Base-by-base conservation (phyloP, 2,888 invertebrate genomes). In the Eremobia ochroleuca region DNA sequence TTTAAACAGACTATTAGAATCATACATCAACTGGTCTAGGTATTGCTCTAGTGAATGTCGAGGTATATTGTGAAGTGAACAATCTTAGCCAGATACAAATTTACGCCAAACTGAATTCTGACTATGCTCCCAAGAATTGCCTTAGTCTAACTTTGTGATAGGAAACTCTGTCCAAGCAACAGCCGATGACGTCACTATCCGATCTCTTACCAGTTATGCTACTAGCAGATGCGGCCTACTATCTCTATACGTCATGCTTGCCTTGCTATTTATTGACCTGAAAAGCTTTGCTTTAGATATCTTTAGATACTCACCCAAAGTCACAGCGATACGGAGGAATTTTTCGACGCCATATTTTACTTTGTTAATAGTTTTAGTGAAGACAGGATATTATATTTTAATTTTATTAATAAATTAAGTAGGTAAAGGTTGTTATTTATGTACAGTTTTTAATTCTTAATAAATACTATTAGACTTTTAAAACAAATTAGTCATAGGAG, bases 111-210 rank as follows among this genome's bases (percentile, higher is more conserved):
- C 52, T 70, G 40, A n/a, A 66, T 66, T 71, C 46, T 18, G 46
- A 68, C 62, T 77, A 49, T 55, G 69, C 31, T 61, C 5, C 31
- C 59, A 79, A 83, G 83, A 83, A 70, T 66, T 61, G 52, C 65
- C 21, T 31, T 46, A 58, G 81, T 49, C 66, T 61, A 79, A 81
- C 71, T 83, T 84, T 13, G 61, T 62, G 62, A 68, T 58, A 69
- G 73, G 81, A 81, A 81, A 81, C 79, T 79, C 46, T 55, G 46
- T 61, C 55, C 52, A 61, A 70, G 65, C 55, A 71, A 43, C 78
- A 64, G 46, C 43, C 37, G 49, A 28, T 79, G 80, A 84, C 84
- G 72, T 84, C 43, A 79, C 46, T 66, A 67, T 40, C 65, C 65
- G 46, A 31, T 69, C n/a, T 65, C 5, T 25, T 52, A 61, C 28